Evolutionary conservation across 2,797 vertebrate species (phyloP), one percentile per base, ranked within the genome.

Genomic region (Hybognathus amarus): DNA sequence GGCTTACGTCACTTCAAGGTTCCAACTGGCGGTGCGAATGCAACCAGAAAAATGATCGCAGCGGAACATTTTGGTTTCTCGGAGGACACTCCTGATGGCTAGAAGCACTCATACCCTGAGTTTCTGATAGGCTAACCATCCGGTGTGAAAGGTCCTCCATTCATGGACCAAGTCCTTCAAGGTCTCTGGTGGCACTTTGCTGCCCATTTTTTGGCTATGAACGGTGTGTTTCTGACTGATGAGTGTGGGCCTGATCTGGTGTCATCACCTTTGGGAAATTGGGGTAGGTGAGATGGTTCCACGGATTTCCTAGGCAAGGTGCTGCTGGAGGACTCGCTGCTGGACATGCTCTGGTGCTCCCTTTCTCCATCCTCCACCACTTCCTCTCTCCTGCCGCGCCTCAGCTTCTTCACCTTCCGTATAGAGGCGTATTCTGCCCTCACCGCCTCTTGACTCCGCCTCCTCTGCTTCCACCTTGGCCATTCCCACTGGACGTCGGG

Each of bases 251-350:
- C 20, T 12, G 15, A 20, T n/a, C 36, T 20, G 67, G 67, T 54
- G 13, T 52, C 73, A 18, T 69, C 92, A 95, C 95, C 94, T 95
- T 95, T 70, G 93, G 94, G 87, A 95, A 95, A 75, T 91, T 91
- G 87, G 94, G 94, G 93, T 82, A 94, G 91, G 83, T 95, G 94
- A 89, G 94, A 95, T 0, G 92, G 92, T 87, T 95, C 94, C 85
- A 90, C 2, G 83, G 85, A 82, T 93, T 94, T 85, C 92, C 92
- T 76, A 90, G 91, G 77, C 74, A 86, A 1, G n/a, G 87, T 70
- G 92, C 87, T 0, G 92, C 76, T 92, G 91, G 91, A 93, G 73
- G 94, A 92, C 38, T 93, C 94, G 50, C 93, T 88, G 27, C 91
- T 93, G 20, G 93, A 93, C 63, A 92, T 89, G 88, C 91, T 92